Evolutionary conservation across 2,888 invertebrate genomes (phyloP).

Genomic region (Macrophya annulata): DNA sequence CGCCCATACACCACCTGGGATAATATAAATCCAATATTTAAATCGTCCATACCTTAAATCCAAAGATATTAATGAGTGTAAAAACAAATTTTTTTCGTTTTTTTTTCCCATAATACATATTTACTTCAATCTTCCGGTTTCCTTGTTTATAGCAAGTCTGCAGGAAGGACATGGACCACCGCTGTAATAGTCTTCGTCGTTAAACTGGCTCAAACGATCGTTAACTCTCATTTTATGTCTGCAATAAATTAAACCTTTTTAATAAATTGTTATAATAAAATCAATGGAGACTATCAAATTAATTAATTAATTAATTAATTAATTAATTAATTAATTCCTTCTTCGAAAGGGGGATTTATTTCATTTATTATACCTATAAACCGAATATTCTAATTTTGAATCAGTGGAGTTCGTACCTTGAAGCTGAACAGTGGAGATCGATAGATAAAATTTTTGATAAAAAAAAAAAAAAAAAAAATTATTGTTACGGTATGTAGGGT

Average conservation of each 20-base stretch:
- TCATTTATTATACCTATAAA: background rate
- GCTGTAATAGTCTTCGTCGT: constrained; percentile 72
- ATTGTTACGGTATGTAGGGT: background rate
- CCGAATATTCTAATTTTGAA: background rate
- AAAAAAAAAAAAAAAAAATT: background rate
- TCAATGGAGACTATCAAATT: background rate
- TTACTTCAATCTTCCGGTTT: constrained; percentile 80
- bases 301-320: no score
- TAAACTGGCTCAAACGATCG: constrained; percentile 67
- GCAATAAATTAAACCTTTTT: background rate
- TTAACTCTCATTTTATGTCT: constrained; percentile 67
- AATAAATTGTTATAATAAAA: background rate
- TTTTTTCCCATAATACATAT: background rate
- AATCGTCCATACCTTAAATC: background rate
- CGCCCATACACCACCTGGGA: constrained; percentile 80
- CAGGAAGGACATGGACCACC: constrained; percentile 77
- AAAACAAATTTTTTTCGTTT: constrained; percentile 16
- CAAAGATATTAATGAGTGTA: background rate
- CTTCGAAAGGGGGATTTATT: background rate
- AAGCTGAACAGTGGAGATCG: background rate
- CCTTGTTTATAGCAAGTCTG: constrained; percentile 78
- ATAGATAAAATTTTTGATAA: background rate
- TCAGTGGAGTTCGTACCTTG: background rate
- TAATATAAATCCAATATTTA: background rate
- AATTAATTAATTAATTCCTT: no score